Evolutionary conservation across 2,797 vertebrate species (phyloP).

Genomic region (Mus caroli): DNA sequence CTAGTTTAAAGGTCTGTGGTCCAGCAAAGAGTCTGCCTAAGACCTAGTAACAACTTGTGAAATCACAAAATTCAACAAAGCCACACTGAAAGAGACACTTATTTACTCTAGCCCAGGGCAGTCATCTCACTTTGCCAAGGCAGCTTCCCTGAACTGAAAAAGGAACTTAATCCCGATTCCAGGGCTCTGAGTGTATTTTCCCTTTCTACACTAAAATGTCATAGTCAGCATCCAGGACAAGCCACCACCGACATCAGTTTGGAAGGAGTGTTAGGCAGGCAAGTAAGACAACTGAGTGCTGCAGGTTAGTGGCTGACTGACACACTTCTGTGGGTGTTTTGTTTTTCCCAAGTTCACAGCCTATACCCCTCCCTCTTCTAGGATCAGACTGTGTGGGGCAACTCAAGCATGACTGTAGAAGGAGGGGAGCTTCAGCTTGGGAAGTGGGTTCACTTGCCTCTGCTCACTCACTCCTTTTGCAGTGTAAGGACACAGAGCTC

Average conservation of each 20-base stretch:
- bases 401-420: not conserved
- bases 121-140: not conserved
- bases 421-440: not conserved
- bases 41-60: not conserved
- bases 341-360: not conserved
- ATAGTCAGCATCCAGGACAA: not conserved
- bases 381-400: not conserved
- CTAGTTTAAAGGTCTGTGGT: not conserved
- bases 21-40: conserved; percentile 31
- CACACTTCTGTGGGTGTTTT: not conserved
- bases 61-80: conserved; percentile 18
- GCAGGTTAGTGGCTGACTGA: not conserved
- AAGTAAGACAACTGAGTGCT: not conserved
- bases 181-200: not conserved
- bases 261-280: not conserved
- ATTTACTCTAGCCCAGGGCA: not conserved
- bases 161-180: not conserved
- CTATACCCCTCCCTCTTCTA: not conserved
- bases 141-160: not conserved
- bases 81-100: not conserved
- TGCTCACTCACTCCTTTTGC: no score
- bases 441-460: not conserved
- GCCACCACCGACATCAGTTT: not conserved
- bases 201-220: not conserved
- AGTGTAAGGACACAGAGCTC: not conserved